Base-by-base conservation (phyloP, 2,888 invertebrate genomes). In the Coelogynopora nodosa region DNA sequence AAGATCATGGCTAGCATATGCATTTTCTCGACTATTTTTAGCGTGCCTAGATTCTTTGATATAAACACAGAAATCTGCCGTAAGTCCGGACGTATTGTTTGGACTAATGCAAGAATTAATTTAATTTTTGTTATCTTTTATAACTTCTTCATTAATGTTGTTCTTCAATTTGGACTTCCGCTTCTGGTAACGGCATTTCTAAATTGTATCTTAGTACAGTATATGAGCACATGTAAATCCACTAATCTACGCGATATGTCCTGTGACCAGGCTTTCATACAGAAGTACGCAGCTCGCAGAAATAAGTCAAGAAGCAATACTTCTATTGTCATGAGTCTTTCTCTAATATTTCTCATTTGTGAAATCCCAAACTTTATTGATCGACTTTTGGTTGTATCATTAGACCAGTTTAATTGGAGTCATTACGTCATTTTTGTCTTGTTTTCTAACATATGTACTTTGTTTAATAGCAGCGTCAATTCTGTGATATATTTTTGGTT, bases 331-430 rank as follows among this genome's bases (percentile, higher is more conserved):
- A 74, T 74, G 74, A n/a, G 74, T 74, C 74, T 74, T 23, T 74
- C 74, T n/a, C 23, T 74, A 74, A 74, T 74, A 74, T 74, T 74
- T 74, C 74, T 74, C 18, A 26, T 74, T 74, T 74, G 74, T 74
- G 74, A 74, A 74, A 74, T 74, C 5, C 74, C 74, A n/a, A 26
- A 23, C 5, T 74, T 74, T 26, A 74, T 74, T 26, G 74, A 74
- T 74, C 74, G 74, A 5, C 27, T 74, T 5, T 23, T 74, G 23
- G 74, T 74, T 23, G 74, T 74, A 5, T 74, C 74, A 74, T 23
- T 74, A 13, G 74, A 74, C 23, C 18, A 74, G 27, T 74, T 74
- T 74, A 23, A 74, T 26, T 74, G 74, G 74, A 74, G 74, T 74
- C 74, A 74, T 74, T 74, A 74, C 27, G 74, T 74, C 23, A 13